Conservation (phyloP, 2,113 vertebrate species). For the Rousettus leschenaultii region DNA sequence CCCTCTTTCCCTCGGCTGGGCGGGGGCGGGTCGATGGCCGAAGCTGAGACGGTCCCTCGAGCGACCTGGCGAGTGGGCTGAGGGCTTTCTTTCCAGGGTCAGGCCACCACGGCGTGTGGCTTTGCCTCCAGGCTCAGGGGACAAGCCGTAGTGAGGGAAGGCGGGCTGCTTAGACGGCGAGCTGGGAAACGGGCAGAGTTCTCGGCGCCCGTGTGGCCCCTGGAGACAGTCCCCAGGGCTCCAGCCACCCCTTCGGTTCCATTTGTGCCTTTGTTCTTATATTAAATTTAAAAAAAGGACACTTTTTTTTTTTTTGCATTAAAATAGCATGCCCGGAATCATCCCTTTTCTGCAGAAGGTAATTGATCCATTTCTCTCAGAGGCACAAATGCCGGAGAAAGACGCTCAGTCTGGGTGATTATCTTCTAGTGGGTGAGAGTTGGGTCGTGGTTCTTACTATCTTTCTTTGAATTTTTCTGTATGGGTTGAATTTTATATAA, state of each 20-base stretch:
- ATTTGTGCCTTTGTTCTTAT: background rate
- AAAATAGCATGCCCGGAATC: background rate
- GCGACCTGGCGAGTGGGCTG: too few species aligned
- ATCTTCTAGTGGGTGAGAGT: too few species aligned
- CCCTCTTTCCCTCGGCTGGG: too few species aligned
- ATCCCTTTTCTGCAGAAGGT: background rate
- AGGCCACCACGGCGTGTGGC: fast-evolving
- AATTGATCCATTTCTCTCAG: background rate
- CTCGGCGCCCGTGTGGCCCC: too few species aligned
- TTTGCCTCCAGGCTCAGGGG: too few species aligned
- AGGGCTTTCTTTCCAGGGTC: fast-evolving
- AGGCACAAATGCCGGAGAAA: background rate
- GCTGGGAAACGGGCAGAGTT: too few species aligned
- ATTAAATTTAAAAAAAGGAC: background rate
- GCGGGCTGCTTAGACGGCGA: too few species aligned
- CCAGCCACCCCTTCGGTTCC: fast-evolving
- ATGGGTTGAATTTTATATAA: background rate
- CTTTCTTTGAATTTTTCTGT: background rate
- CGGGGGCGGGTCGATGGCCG: fast-evolving
- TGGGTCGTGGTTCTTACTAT: background rate
- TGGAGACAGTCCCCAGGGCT: fast-evolving
- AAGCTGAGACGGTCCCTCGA: fast-evolving
- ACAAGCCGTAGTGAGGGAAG: too few species aligned
- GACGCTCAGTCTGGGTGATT: background rate
- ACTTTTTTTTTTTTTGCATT: too few species aligned